Conservation (phyloP, 2,888 invertebrate genomes). For the Drosophila anomalipes region DNA sequence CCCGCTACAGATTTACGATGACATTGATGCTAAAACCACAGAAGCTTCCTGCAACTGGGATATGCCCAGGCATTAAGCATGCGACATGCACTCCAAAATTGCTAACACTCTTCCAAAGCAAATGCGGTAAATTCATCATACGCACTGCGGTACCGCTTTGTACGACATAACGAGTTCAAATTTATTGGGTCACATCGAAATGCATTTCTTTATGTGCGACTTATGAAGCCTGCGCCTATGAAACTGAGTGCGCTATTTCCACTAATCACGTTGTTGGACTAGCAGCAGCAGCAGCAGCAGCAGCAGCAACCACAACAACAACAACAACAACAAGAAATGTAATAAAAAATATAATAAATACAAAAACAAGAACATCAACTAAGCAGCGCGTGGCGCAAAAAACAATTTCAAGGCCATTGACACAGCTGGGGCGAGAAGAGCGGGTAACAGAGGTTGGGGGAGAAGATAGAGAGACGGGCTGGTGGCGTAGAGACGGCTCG, state of each 20-base stretch:
- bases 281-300: conserved; percentile 16
- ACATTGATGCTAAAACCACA: conserved; percentile 60
- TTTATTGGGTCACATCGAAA: conserved; percentile 36
- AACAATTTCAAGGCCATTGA: conserved; percentile 81
- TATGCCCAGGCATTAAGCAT: conserved; percentile 27
- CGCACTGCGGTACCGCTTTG: conserved; percentile 48
- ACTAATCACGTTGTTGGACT: conserved; percentile 56
- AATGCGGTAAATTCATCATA: conserved; percentile 41
- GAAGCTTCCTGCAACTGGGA: conserved; percentile 49
- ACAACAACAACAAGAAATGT: conserved; percentile 23
- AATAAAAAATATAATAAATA: conserved; percentile 26
- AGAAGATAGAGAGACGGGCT: conserved; percentile 5
- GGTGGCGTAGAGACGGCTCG: conserved; percentile 5
- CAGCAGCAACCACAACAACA: background rate
- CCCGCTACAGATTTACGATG: conserved; percentile 37
- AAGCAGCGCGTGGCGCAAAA: conserved; percentile 68
- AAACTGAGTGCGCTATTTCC: conserved; percentile 48
- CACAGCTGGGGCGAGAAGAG: conserved; percentile 72
- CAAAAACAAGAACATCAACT: conserved; percentile 58
- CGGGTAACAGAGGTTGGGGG: conserved; percentile 1
- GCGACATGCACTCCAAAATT: conserved; percentile 21
- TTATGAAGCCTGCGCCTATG: conserved; percentile 21
- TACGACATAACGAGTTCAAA: background rate
- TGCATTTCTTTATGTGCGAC: conserved; percentile 65
- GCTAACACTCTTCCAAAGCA: background rate